Evolutionary conservation across 2,888 invertebrate species (phyloP).

Genomic region (Harpagoxenus sublaevis): DNA sequence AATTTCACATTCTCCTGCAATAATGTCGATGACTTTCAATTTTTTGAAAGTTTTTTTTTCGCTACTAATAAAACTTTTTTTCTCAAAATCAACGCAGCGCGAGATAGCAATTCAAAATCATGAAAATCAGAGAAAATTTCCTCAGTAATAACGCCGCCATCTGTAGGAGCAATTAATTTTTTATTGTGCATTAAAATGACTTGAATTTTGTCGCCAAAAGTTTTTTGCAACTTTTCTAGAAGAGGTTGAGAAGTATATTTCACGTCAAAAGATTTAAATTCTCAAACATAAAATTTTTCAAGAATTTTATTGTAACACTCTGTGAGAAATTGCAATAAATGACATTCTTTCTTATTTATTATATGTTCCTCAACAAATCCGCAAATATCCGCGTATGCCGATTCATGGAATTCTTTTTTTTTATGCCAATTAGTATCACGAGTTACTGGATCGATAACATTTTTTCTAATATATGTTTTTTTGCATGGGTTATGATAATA

Average conservation of each 20-base stretch:
- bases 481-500: constrained; percentile 3
- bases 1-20: constrained; percentile 63
- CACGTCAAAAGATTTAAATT: neutral
- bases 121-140: neutral
- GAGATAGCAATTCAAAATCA: constrained; percentile 6
- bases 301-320: neutral
- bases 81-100: constrained; percentile 11
- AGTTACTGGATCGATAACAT: neutral
- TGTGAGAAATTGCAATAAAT: neutral
- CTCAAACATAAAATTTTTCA: neutral
- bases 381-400: constrained; percentile 2
- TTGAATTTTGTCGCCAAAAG: constrained; percentile 20
- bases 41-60: constrained; percentile 16
- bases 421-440: constrained; percentile 31
- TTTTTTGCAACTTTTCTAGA: constrained; percentile 7
- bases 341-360: neutral
- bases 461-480: neutral
- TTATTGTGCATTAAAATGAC: neutral
- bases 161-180: constrained; percentile 24
- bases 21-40: constrained; percentile 30
- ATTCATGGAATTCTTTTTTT: constrained; percentile 24
- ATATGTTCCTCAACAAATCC: constrained; percentile 26
- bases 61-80: neutral
- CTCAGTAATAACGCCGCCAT: constrained; percentile 2
- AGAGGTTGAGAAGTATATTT: constrained; percentile 29